Percentiles rank a stretch among this genome's conserved stretches.
Conservation (phyloP, 1,140 invertebrate species). For the Aethina tumida region DNA sequence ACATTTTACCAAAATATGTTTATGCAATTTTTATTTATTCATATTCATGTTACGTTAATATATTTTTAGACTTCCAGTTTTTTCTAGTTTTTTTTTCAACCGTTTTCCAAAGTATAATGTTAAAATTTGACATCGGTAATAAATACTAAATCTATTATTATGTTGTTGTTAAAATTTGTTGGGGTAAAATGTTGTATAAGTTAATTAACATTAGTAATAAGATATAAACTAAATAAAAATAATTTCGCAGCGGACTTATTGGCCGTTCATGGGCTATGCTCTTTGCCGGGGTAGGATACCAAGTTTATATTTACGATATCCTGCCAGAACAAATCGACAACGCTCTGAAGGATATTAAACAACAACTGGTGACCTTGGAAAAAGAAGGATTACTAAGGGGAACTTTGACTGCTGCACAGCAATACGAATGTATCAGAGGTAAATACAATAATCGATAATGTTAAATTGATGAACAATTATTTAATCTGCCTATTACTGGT, state of each 20-base stretch:
- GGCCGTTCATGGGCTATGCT: slow-evolving; percentile 93
- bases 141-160: no score
- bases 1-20: no score
- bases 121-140: no score
- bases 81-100: no score
- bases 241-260: slow-evolving; percentile 75
- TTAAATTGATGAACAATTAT: no score
- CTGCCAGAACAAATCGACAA: slow-evolving; percentile 59
- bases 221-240: not conserved
- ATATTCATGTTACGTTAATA: no score
- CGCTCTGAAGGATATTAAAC: slow-evolving; percentile 63
- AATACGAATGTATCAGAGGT: slow-evolving; percentile 73
- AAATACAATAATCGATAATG: no score
- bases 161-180: no score
- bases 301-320: slow-evolving; percentile 78
- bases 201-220: not conserved
- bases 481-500: no score
- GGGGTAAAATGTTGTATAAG: no score
- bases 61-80: not conserved
- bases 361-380: slow-evolving; percentile 63
- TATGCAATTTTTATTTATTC: no score
- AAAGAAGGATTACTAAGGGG: slow-evolving; percentile 63
- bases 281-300: slow-evolving; percentile 84
- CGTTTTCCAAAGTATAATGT: no score
- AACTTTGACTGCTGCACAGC: slow-evolving; percentile 57